phyloP scores from a whole-genome alignment of 2,113 vertebrate genomes.

The Oryzias javanicus region DNA sequence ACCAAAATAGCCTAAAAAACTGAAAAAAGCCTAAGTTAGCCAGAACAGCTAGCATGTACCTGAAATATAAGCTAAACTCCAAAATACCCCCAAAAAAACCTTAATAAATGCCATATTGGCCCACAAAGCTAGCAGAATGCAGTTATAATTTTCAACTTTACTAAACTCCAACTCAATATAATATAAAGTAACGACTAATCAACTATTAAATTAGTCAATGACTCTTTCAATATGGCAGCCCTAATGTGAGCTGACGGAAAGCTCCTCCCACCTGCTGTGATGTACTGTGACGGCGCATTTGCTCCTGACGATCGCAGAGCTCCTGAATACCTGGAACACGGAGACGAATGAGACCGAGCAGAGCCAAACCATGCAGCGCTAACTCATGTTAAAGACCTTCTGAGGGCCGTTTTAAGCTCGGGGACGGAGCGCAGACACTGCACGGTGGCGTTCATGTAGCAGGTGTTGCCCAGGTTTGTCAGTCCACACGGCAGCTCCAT shows the following conservation, averaged over 20 bases:
- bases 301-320: slow-evolving; percentile 94
- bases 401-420: slow-evolving; percentile 93
- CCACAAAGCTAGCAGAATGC: too few relatives aligned
- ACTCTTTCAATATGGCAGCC: too few relatives aligned
- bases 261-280: slow-evolving; percentile 90
- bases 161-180: too few relatives aligned
- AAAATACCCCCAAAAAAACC: too few relatives aligned
- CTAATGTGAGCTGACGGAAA: neutral
- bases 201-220: too few relatives aligned
- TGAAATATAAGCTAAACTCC: too few relatives aligned
- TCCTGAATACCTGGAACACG: slow-evolving; percentile 85
- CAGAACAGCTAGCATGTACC: too few relatives aligned
- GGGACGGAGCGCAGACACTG: slow-evolving; percentile 98
- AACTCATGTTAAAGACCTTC: slow-evolving; percentile 74
- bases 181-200: too few relatives aligned
- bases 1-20: too few relatives aligned
- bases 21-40: too few relatives aligned
- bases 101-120: too few relatives aligned
- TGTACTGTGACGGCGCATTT: slow-evolving; percentile 94
- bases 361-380: neutral
- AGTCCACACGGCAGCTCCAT: slow-evolving; percentile 97
- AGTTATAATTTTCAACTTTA: too few relatives aligned
- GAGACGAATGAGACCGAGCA: neutral
- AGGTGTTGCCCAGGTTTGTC: slow-evolving; percentile 98
- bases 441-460: slow-evolving; percentile 99